Percentiles rank a stretch among this genome's conserved stretches.
These are phyloP conservation scores for Cryptocheilus praepositus DNA, from an alignment of 2,888 invertebrate species.

Conservation along the genomic window DNA sequence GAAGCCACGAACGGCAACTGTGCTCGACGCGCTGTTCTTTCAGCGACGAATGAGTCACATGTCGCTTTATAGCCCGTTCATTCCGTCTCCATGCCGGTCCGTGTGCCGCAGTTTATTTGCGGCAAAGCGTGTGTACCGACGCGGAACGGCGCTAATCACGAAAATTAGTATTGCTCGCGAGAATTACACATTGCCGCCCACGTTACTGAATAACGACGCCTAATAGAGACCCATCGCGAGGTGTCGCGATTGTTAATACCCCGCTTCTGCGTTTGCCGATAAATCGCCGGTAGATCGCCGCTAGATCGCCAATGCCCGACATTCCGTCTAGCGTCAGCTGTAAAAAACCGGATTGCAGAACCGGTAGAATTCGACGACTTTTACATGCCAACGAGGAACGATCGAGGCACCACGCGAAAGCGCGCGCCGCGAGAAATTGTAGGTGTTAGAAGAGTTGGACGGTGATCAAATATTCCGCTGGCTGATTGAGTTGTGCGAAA, in stretches of 20 bases:
- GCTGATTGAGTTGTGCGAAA: no score
- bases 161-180: no score
- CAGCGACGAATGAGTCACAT: constrained; percentile 6
- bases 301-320: background rate
- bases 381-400: background rate
- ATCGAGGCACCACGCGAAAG: no score
- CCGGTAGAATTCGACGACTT: constrained; percentile 6
- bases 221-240: no score
- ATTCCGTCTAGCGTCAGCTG: background rate
- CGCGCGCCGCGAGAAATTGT: no score
- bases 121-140: background rate
- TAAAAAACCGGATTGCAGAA: constrained; percentile 4
- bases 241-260: no score
- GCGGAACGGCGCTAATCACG: no score
- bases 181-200: constrained; percentile 10
- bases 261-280: no score
- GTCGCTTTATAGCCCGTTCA: constrained; percentile 10
- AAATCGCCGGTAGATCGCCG: no score
- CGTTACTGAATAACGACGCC: constrained; percentile 6
- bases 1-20: background rate
- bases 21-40: background rate
- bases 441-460: no score
- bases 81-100: no score
- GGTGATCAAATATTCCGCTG: no score
- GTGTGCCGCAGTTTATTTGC: background rate